Percentiles rank a stretch among this genome's conserved stretches.
These are phyloP conservation scores for Hydropotes inermis DNA, from an alignment of 2,113 vertebrate genomes.

Conservation along the genomic window DNA sequence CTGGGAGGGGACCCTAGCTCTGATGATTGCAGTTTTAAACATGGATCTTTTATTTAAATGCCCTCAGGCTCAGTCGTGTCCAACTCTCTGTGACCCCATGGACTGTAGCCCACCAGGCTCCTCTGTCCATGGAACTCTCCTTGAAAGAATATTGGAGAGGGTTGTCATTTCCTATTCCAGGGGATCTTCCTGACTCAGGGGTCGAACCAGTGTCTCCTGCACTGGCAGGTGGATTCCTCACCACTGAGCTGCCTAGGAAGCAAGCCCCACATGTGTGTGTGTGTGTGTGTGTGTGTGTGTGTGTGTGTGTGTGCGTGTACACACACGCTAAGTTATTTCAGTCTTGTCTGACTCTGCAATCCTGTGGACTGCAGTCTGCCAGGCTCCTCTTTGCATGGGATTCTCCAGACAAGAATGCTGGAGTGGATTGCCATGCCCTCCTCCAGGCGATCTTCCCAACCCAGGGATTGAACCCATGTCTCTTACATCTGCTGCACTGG, in stretches of 20 bases:
- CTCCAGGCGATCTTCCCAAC: not conserved
- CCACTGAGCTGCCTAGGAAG: not conserved
- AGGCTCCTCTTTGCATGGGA: not conserved
- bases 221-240: not conserved
- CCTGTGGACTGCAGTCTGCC: not conserved
- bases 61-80: not conserved
- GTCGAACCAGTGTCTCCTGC: not conserved
- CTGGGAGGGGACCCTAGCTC: not conserved
- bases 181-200: not conserved
- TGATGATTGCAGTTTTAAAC: not conserved
- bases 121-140: not conserved
- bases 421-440: not conserved
- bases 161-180: not conserved
- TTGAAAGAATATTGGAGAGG: not conserved
- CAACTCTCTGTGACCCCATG: not conserved
- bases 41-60: not conserved
- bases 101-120: not conserved
- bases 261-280: not conserved
- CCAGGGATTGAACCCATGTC: not conserved
- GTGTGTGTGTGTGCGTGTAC: rapidly evolving
- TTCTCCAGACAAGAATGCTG: not conserved
- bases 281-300: not conserved
- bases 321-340: not conserved
- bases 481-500: not conserved
- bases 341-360: not conserved